These are phyloP conservation scores for Lamellibrachia satsuma DNA, from an alignment of 2,888 invertebrate genomes.

Conservation along the genomic window DNA sequence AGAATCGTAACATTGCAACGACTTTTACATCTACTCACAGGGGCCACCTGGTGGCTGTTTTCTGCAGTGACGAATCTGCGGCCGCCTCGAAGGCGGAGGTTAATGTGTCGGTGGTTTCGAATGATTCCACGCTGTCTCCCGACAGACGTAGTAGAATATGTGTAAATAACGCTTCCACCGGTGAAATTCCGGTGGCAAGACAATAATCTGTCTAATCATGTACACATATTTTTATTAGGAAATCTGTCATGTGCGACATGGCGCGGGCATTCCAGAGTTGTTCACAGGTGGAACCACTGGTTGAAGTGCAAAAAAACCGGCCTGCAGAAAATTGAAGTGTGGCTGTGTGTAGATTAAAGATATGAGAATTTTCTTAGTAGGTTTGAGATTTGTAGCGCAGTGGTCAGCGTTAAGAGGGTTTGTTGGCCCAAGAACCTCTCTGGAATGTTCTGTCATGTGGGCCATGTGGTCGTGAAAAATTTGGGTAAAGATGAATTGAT, in stretches of 20 bases:
- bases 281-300: not conserved
- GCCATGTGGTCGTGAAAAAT: not conserved
- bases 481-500: not conserved
- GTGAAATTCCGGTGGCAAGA: not conserved
- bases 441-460: not conserved
- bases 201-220: not conserved
- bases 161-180: not conserved
- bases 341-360: not conserved
- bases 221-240: constrained; percentile 13
- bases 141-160: not conserved
- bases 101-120: not conserved
- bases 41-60: not conserved
- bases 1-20: not conserved
- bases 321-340: not conserved
- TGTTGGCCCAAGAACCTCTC: not conserved
- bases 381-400: not conserved
- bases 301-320: not conserved
- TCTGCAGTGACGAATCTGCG: not conserved
- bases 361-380: not conserved
- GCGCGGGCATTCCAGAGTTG: not conserved
- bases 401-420: not conserved
- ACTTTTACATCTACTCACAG: not conserved
- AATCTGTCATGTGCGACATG: not conserved
- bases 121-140: not conserved
- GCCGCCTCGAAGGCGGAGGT: not conserved